Percentiles rank a stretch among this genome's conserved stretches.
Conservation (phyloP, 2,113 vertebrate species). For the Semnornis frantzii region DNA sequence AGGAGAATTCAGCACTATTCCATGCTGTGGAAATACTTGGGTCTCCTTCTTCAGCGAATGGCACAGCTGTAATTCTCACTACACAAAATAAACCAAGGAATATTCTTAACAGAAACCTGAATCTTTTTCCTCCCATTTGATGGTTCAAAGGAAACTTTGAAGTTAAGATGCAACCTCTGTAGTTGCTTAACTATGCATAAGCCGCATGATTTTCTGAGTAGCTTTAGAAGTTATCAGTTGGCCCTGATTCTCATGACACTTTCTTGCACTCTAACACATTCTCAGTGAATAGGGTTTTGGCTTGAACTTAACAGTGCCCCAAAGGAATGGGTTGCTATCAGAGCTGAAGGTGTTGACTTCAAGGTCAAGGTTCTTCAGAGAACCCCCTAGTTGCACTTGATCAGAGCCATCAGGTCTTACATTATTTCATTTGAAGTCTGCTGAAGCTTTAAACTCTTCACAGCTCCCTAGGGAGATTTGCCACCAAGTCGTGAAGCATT, state of each 20-base stretch:
- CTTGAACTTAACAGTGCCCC: not conserved
- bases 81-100: not conserved
- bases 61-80: not conserved
- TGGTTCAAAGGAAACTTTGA: not conserved
- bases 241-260: not conserved
- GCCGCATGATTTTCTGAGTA: not conserved
- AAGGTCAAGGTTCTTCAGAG: not conserved
- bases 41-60: not conserved
- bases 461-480: not conserved
- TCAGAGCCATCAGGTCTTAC: not conserved
- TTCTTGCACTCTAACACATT: not conserved
- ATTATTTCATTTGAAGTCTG: not conserved
- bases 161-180: not conserved
- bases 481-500: not conserved
- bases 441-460: not conserved
- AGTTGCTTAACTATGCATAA: not conserved
- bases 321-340: not conserved
- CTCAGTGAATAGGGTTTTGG: not conserved
- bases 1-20: not conserved
- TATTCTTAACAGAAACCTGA: not conserved
- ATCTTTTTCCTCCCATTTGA: fast-evolving
- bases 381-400: not conserved
- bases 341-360: not conserved
- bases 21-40: not conserved
- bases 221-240: not conserved